Base-by-base conservation (phyloP, 2,113 vertebrate genomes). In the Toxostoma redivivum region DNA sequence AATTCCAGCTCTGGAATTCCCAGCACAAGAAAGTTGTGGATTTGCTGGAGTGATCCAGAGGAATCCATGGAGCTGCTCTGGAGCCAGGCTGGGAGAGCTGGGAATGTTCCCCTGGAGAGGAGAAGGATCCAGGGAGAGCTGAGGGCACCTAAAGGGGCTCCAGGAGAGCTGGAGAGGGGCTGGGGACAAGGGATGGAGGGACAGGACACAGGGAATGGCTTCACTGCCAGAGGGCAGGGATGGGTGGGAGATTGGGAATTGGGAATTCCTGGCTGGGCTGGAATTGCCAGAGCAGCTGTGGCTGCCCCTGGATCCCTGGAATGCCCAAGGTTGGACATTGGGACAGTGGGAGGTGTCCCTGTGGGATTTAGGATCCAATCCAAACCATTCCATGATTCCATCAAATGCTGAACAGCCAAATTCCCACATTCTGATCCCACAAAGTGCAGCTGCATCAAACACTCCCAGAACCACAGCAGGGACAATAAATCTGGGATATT, bases 401-500 rank as follows among this genome's bases (percentile, higher is more conserved):
- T 8, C 18, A 20, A 56, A 62, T 0, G 3, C 42, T 27, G 60
- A 62, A 23, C 0, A 58, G 38, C 44, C n/a, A 8, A 44, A 48
- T 2, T 11, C 15, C 17, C 51, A 18, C 9, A 15, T 9, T 5
- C 13, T 1, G 5, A 12, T 9, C 37, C 9, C 18, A 10, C 10
- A 8, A 13, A 27, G 0, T 30, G 15, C 35, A 37, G 44, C 30
- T 23, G 38, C 45, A 48, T 12, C 10, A 8, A 83, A n/a, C 33
- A 17, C 18, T 2, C 27, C 15, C 6, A 6, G 7, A 40, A 18
- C 19, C 50, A 30, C 33, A 10, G 9, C 7, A 28, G 5, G 2
- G 8, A 21, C 33, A 25, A 38, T 3, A 66, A 62, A 50, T 3
- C 22, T 0, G 0, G 4, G 4, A 9, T 4, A 5, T 1, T 6